phyloP scores from a whole-genome alignment of 1,140 invertebrate genomes.

The Stratiolaelaps scimitus region DNA sequence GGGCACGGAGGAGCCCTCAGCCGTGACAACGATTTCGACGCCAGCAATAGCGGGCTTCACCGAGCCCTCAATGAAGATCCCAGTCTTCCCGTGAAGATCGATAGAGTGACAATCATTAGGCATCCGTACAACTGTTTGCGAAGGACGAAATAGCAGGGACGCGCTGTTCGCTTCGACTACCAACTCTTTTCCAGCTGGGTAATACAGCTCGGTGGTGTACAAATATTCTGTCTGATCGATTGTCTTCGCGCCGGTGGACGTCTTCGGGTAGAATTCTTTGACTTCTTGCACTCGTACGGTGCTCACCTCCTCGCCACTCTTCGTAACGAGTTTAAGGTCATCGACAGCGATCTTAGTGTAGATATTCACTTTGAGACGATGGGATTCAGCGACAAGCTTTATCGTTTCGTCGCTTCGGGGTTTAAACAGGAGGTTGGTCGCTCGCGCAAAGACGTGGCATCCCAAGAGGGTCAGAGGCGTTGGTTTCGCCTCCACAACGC shows the following conservation, averaged over 20 bases:
- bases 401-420: slow-evolving; percentile 39
- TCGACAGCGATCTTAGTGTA: slow-evolving; percentile 59
- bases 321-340: slow-evolving; percentile 61
- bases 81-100: slow-evolving; percentile 45
- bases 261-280: neutral
- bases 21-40: slow-evolving; percentile 50
- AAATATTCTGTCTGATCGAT: slow-evolving; percentile 29
- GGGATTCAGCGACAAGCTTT: slow-evolving; percentile 54
- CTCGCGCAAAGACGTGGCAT: slow-evolving; percentile 36
- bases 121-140: slow-evolving; percentile 50
- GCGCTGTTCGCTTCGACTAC: slow-evolving; percentile 42
- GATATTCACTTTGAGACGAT: slow-evolving; percentile 48
- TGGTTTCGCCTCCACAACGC: slow-evolving; percentile 27
- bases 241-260: slow-evolving; percentile 18
- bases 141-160: slow-evolving; percentile 57
- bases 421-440: slow-evolving; percentile 36
- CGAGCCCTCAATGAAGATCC: slow-evolving; percentile 48
- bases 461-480: slow-evolving; percentile 29
- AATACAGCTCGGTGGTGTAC: slow-evolving; percentile 31
- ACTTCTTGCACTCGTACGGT: slow-evolving; percentile 44
- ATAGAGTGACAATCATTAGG: slow-evolving; percentile 56
- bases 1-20: slow-evolving; percentile 40
- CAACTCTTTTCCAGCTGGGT: slow-evolving; percentile 42
- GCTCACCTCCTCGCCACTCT: slow-evolving; percentile 45
- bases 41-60: slow-evolving; percentile 53